Conservation (phyloP, 2,888 invertebrate species). For the Monopis laevigella region DNA sequence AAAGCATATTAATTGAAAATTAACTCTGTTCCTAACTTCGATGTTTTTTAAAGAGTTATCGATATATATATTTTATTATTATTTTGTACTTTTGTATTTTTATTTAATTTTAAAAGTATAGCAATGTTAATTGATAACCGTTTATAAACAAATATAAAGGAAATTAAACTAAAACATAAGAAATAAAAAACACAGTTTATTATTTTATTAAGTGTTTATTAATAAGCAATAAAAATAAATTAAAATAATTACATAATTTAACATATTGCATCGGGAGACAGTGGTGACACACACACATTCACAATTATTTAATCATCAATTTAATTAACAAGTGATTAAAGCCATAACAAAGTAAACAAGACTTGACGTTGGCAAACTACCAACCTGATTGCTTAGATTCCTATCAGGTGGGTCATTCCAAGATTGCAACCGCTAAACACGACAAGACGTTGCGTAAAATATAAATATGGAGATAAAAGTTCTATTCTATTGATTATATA, state of each 20-base stretch:
- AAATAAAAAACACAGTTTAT: slow-evolving; percentile 7
- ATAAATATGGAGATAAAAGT: no score
- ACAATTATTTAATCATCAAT: slow-evolving; percentile 25
- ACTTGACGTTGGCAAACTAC: slow-evolving; percentile 31
- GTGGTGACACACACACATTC: slow-evolving; percentile 30
- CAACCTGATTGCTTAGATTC: slow-evolving; percentile 18
- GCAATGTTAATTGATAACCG: no score
- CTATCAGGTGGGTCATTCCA: no score
- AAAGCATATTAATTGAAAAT: no score
- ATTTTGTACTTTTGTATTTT: no score
- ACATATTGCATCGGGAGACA: slow-evolving; percentile 38
- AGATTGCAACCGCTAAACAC: no score
- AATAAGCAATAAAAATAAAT: slow-evolving; percentile 66
- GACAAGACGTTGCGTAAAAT: no score
- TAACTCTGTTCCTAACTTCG: no score
- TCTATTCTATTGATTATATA: no score
- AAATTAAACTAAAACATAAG: slow-evolving; percentile 23
- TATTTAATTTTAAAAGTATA: no score
- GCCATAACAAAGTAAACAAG: slow-evolving; percentile 23
- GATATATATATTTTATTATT: no score
- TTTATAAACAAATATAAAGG: neutral
- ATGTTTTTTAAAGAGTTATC: no score
- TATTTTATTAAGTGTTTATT: slow-evolving; percentile 19
- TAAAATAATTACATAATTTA: slow-evolving; percentile 52
- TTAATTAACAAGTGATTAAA: slow-evolving; percentile 40